A percentile compares a stretch with the other conserved stretches of the same genome.
Conservation (phyloP, 2,113 vertebrate genomes). For the Maccullochella peelii region DNA sequence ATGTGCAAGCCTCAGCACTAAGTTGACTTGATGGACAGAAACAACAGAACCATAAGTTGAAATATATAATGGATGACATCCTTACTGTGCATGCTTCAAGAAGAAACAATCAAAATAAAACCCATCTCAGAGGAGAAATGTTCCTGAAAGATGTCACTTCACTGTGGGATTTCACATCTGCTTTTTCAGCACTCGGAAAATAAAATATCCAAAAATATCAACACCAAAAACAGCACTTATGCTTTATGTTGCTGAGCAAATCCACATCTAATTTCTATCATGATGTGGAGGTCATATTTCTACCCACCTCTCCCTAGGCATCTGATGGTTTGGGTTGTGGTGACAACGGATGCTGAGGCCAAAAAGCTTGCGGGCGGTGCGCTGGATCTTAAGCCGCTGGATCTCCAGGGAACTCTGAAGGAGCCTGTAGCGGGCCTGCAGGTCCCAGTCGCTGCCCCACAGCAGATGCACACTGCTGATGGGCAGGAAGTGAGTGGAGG, state of each 20-base stretch:
- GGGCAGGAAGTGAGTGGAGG: slow-evolving; percentile 96
- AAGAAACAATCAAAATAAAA: slow-evolving; percentile 59
- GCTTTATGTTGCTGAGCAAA: slow-evolving; percentile 12
- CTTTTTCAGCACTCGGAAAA: neutral
- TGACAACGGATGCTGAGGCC: slow-evolving; percentile 97
- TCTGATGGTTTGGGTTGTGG: slow-evolving; percentile 99
- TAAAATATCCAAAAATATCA: slow-evolving; percentile 19
- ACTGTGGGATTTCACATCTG: slow-evolving; percentile 1
- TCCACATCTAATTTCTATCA: slow-evolving; percentile 24
- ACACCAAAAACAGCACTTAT: neutral
- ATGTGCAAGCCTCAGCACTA: slow-evolving; percentile 78
- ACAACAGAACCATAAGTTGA: slow-evolving; percentile 65
- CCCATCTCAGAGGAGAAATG: slow-evolving; percentile 15
- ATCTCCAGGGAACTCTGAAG: slow-evolving; percentile 94
- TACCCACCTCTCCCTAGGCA: slow-evolving; percentile 96
- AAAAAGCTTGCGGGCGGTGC: slow-evolving; percentile 97
- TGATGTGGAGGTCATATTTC: slow-evolving; percentile 30
- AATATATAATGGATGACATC: slow-evolving; percentile 68
- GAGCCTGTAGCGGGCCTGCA: slow-evolving; percentile 96
- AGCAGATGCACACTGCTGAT: slow-evolving; percentile 98
- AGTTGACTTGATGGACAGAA: slow-evolving; percentile 74
- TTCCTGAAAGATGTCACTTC: slow-evolving; percentile 25
- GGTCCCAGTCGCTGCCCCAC: slow-evolving; percentile 99
- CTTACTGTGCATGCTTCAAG: slow-evolving; percentile 37
- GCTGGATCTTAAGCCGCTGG: slow-evolving; percentile 95